Percentiles rank a stretch among this genome's conserved stretches.
Evolutionary conservation across 2,888 invertebrate genomes (phyloP).

Genomic region (Agrotis puta): DNA sequence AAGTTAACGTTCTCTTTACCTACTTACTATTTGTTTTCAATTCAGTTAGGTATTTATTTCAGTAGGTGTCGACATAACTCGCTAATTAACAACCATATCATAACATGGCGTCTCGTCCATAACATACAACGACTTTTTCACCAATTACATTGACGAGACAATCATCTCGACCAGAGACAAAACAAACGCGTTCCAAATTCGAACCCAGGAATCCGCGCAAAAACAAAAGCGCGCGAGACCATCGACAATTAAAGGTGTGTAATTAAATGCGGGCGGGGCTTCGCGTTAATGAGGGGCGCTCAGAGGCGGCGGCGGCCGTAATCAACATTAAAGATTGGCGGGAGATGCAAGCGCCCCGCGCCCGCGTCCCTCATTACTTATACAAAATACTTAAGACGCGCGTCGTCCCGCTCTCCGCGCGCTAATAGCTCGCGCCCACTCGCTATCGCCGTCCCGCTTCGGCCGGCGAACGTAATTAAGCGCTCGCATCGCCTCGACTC

Average conservation of each 20-base stretch:
- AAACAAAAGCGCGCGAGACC: slow-evolving; percentile 76
- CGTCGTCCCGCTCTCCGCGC: slow-evolving; percentile 92
- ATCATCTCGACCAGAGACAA: slow-evolving; percentile 67
- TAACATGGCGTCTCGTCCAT: slow-evolving; percentile 38
- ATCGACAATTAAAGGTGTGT: slow-evolving; percentile 84
- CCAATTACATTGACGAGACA: slow-evolving; percentile 78
- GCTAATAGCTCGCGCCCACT: slow-evolving; percentile 93
- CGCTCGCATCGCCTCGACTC: slow-evolving; percentile 89
- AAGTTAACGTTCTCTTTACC: neutral
- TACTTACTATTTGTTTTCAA: neutral
- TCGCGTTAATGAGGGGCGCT: slow-evolving; percentile 89
- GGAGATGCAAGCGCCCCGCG: slow-evolving; percentile 88
- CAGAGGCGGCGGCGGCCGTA: slow-evolving; percentile 88
- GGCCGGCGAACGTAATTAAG: slow-evolving; percentile 90
- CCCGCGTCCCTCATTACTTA: slow-evolving; percentile 91
- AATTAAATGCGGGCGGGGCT: slow-evolving; percentile 90
- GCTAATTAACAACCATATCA: slow-evolving; percentile 47
- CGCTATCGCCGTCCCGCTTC: slow-evolving; percentile 89
- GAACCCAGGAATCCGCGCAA: slow-evolving; percentile 74
- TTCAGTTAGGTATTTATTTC: neutral
- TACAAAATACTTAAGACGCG: slow-evolving; percentile 91
- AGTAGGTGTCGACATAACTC: neutral
- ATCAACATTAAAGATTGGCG: slow-evolving; percentile 91
- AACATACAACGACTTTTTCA: slow-evolving; percentile 53
- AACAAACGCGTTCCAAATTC: slow-evolving; percentile 71